phyloP scores from a whole-genome alignment of 2,797 vertebrate species.

The Zenarchopterus dispar region DNA sequence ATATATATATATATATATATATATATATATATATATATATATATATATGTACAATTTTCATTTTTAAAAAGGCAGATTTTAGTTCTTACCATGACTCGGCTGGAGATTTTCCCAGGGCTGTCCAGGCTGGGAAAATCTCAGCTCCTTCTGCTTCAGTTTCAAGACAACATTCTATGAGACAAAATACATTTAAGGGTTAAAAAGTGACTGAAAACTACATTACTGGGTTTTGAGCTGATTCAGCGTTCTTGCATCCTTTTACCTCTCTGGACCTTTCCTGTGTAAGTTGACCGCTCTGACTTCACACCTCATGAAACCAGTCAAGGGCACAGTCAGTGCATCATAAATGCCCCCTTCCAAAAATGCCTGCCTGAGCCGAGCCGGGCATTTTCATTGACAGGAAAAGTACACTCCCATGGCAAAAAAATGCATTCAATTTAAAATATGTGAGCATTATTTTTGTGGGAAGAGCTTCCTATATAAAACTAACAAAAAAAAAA shows the following conservation, averaged over 20 bases:
- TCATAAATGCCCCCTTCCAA: constrained; percentile 56
- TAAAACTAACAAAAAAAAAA: constrained; percentile 6
- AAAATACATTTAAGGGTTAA: neutral
- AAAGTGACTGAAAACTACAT: constrained; percentile 28
- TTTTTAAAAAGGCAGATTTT: too few relatives aligned
- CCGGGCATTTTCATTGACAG: constrained; percentile 32
- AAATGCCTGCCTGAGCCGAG: constrained; percentile 44
- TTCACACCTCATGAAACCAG: constrained; percentile 75
- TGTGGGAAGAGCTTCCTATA: constrained; percentile 10
- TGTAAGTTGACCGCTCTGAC: constrained; percentile 61
- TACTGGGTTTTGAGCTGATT: constrained; percentile 48
- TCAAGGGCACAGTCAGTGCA: constrained; percentile 60
- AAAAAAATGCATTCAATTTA: constrained; percentile 61
- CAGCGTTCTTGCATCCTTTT: constrained; percentile 49
- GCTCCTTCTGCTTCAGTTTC: too few relatives aligned
- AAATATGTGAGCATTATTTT: constrained; percentile 57
- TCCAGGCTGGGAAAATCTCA: too few relatives aligned
- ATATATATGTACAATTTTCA: too few relatives aligned
- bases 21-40: too few relatives aligned
- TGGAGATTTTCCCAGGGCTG: too few relatives aligned
- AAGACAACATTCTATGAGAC: too few relatives aligned
- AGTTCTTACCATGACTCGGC: too few relatives aligned
- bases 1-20: too few relatives aligned
- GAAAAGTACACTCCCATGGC: constrained; percentile 2
- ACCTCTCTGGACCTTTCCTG: constrained; percentile 38